Evolutionary conservation across 2,888 invertebrate species (phyloP).

Genomic region (Siphonodentalium dalli): DNA sequence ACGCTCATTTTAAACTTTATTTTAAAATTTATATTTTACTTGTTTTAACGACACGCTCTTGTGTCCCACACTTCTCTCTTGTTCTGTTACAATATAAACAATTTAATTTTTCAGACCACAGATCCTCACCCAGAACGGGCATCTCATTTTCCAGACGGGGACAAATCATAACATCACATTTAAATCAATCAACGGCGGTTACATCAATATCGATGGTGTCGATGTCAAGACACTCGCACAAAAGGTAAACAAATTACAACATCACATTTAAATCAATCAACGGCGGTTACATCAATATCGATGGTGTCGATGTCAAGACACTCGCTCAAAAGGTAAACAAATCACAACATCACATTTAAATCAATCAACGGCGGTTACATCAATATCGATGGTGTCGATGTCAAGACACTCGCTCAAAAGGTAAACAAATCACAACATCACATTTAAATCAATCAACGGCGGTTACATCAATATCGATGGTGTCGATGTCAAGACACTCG

Average conservation of each 20-base stretch:
- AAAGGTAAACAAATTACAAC: constrained; percentile 71
- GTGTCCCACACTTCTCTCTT: no score
- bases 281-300: constrained; percentile 74
- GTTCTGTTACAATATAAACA: no score
- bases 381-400: constrained; percentile 76
- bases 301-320: constrained; percentile 74
- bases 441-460: no score
- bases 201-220: constrained; percentile 75
- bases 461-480: no score
- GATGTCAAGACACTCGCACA: constrained; percentile 71
- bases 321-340: constrained; percentile 63
- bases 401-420: constrained; percentile 67
- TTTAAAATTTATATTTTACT: no score
- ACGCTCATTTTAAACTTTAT: no score
- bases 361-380: constrained; percentile 74
- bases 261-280: constrained; percentile 78
- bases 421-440: no score
- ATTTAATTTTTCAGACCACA: constrained; percentile 74
- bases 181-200: constrained; percentile 73
- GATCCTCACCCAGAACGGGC: constrained; percentile 77
- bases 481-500: no score
- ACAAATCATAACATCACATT: constrained; percentile 81
- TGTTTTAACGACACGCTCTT: no score
- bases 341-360: constrained; percentile 80
- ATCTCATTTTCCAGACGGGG: constrained; percentile 81